phyloP scores from a whole-genome alignment of 2,888 invertebrate genomes.

The Acholoe squamosa region DNA sequence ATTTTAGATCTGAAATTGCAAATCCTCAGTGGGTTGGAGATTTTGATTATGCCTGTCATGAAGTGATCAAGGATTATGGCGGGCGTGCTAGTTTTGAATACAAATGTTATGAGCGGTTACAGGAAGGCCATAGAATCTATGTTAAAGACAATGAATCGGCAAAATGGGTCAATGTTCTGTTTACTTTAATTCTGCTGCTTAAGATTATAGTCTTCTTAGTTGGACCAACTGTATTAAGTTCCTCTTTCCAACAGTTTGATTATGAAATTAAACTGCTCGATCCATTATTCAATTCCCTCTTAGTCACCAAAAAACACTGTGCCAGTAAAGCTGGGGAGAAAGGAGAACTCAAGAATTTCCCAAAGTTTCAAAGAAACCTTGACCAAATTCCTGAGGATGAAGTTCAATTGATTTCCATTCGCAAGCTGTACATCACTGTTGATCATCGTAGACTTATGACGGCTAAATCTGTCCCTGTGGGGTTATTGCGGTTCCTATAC shows the following conservation, averaged over 20 bases:
- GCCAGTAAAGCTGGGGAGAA: background rate
- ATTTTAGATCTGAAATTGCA: constrained; percentile 67
- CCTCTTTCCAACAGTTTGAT: constrained; percentile 76
- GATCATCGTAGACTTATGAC: constrained; percentile 69
- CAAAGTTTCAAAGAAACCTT: constrained; percentile 69
- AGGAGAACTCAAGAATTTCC: constrained; percentile 67
- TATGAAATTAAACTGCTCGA: constrained; percentile 74
- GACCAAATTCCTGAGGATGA: constrained; percentile 69
- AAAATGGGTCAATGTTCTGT: constrained; percentile 77
- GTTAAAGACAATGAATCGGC: constrained; percentile 75
- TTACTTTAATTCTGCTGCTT: constrained; percentile 76
- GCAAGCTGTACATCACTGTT: constrained; percentile 68
- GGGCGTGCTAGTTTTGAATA: constrained; percentile 76
- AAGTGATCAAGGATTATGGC: constrained; percentile 71
- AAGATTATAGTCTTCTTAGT: constrained; percentile 78
- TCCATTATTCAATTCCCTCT: constrained; percentile 67
- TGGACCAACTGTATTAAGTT: constrained; percentile 77
- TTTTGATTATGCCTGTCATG: constrained; percentile 73
- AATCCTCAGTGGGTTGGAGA: background rate
- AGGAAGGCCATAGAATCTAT: constrained; percentile 68
- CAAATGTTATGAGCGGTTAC: constrained; percentile 74
- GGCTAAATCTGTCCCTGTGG: constrained; percentile 69
- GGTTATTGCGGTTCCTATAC: constrained; percentile 68
- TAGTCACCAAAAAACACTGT: constrained; percentile 66
- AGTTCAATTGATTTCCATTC: constrained; percentile 67